These are phyloP conservation scores for Trinectes maculatus DNA, from an alignment of 2,113 vertebrate species.

Conservation along the genomic window DNA sequence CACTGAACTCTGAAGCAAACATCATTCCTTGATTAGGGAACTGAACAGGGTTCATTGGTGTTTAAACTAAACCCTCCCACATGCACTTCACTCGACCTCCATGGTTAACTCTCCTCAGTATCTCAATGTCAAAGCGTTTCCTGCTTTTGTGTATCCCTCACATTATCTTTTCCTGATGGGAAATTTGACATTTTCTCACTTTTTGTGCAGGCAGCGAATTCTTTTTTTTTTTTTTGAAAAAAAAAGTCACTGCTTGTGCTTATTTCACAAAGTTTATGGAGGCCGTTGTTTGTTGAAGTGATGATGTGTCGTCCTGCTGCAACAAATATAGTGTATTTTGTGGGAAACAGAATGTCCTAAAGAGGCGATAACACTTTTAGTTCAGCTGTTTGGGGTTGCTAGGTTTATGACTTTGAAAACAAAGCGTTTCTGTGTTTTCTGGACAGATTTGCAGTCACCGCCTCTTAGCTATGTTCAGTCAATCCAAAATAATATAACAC, in stretches of 20 bases:
- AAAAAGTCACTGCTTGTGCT: background rate
- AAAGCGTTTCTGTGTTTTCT: constrained; percentile 8
- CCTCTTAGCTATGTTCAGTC: constrained; percentile 17
- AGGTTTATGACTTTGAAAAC: constrained; percentile 28
- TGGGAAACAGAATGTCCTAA: constrained; percentile 8
- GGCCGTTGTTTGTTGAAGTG: background rate
- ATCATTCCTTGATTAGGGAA: background rate
- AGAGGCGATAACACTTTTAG: background rate
- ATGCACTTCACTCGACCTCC: background rate
- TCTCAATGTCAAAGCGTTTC: constrained; percentile 19
- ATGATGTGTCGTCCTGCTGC: background rate
- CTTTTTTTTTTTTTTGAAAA: no score
- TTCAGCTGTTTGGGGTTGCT: constrained; percentile 19
- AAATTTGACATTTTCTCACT: constrained; percentile 6
- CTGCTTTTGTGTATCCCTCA: constrained; percentile 17
- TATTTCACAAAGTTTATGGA: background rate
- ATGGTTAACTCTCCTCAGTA: background rate
- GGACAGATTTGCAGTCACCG: background rate
- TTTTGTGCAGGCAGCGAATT: background rate
- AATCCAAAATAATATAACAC: constrained; percentile 11
- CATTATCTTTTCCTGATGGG: constrained; percentile 7
- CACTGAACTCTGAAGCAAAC: background rate
- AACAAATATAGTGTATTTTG: background rate
- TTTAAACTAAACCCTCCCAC: constrained; percentile 2
- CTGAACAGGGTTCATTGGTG: background rate